Evolutionary conservation across 2,113 vertebrate genomes (phyloP), one percentile per base, ranked within the genome.

Genomic region (Nothoprocta perdicaria): DNA sequence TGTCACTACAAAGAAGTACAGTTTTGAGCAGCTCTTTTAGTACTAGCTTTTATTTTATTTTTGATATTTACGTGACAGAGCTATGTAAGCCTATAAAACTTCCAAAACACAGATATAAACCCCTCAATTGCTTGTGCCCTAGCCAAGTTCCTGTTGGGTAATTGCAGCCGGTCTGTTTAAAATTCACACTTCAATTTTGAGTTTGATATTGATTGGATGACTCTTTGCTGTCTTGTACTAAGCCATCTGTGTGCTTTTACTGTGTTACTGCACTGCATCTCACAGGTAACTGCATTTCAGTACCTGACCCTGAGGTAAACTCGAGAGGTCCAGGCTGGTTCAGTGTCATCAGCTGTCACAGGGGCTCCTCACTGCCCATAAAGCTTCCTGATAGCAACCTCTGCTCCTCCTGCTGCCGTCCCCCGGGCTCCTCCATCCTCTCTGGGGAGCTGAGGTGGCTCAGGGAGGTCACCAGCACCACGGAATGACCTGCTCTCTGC

Each of bases 61-160:
- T 66, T 79, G 86, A 27, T 65, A 7, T 88, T 90, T 81, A 24
- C 74, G 61, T 2, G 12, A 61, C 69, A n/a, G 0, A 40, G 69
- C 88, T 68, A 4, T 57, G 77, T 4, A 3, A 89, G 57, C 68
- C 57, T 90, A 79, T 22, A 14, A 81, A 91, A 55, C 79, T 60
- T 76, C 82, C 85, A 63, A 91, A 90, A 38, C 53, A 76, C 66
- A 69, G 53, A 80, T 13, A 78, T 3, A 88, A 86, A 89, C 7
- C 41, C 72, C 73, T 72, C 9, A 0, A 71, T 6, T 16, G 29
- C 92, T 79, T 31, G 66, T 68, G 69, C n/a, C 61, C 2, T 4
- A 41, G 89, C 89, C 89, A 88, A 92, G 65, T n/a, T 84, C 63
- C 72, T 71, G 5, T 89, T 92, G 89, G 87, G 65, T 87, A 93